These are phyloP conservation scores for Heterodera schachtii DNA, from an alignment of 1,140 invertebrate genomes.

Conservation along the genomic window DNA sequence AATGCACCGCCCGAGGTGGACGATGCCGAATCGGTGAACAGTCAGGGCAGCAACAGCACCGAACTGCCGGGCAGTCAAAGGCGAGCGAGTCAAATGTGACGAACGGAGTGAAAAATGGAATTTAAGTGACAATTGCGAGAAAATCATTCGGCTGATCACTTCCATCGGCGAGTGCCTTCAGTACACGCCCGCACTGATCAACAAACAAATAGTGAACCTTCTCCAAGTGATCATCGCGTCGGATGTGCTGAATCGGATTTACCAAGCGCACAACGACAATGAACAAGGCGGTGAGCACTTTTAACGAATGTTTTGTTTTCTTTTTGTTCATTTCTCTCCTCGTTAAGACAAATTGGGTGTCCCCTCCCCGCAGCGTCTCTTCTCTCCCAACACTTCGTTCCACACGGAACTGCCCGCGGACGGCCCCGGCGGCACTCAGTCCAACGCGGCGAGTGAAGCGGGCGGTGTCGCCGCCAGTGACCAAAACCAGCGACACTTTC, in stretches of 20 bases:
- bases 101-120: not conserved
- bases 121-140: constrained; percentile 41
- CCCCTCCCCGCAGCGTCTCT: constrained; percentile 5
- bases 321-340: not conserved
- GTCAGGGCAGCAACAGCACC: not conserved
- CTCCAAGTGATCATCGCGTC: constrained; percentile 45
- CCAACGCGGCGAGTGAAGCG: constrained; percentile 7
- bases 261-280: constrained; percentile 1
- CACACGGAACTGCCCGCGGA: constrained; percentile 14
- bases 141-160: constrained; percentile 38
- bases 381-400: constrained; percentile 27
- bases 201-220: constrained; percentile 44
- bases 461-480: not conserved
- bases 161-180: constrained; percentile 48
- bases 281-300: not conserved
- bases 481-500: not conserved
- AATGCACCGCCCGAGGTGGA: constrained; percentile 3
- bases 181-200: constrained; percentile 42
- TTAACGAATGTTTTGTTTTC: not conserved
- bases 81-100: not conserved
- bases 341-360: constrained; percentile 4
- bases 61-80: not conserved
- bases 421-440: constrained; percentile 13
- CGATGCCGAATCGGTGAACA: not conserved
- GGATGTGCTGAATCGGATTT: constrained; percentile 36